A percentile compares a stretch with the other conserved stretches of the same genome.
Evolutionary conservation across 2,113 vertebrate genomes (phyloP).

Genomic region (Chionis minor): DNA sequence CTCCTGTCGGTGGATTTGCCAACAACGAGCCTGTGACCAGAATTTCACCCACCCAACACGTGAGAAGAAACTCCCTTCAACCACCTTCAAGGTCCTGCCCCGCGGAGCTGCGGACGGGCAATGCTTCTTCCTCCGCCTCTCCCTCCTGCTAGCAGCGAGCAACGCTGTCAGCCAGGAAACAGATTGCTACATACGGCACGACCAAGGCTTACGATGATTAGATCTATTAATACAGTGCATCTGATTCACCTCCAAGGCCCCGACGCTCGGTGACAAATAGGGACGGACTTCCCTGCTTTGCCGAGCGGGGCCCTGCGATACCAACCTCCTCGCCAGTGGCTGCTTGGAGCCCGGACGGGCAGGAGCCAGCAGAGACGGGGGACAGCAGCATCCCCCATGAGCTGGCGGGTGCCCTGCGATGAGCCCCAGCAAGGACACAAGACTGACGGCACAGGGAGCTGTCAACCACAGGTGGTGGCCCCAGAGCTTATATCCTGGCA

Average conservation of each 20-base stretch:
- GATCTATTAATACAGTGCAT: constrained; percentile 38
- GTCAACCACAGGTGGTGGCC: not conserved
- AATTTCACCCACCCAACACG: accelerated
- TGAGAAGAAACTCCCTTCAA: accelerated
- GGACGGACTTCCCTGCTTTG: not conserved
- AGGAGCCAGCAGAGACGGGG: not conserved
- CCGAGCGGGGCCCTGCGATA: not conserved
- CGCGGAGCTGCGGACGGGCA: accelerated
- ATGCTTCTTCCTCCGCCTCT: not conserved
- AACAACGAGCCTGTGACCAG: accelerated
- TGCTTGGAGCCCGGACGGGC: accelerated
- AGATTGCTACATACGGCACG: constrained; percentile 26
- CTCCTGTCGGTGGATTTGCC: not conserved
- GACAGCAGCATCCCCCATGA: accelerated
- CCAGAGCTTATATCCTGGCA: not conserved
- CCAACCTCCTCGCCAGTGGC: not conserved
- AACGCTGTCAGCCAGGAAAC: constrained; percentile 34
- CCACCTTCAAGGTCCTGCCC: not conserved
- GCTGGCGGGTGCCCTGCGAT: not conserved
- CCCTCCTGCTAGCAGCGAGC: not conserved
- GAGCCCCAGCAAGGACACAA: not conserved
- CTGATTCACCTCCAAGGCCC: constrained; percentile 54
- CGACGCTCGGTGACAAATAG: not conserved
- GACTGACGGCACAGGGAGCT: accelerated
- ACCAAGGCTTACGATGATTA: constrained; percentile 55